Conservation (phyloP, 2,113 vertebrate species). For the Sylvilagus bachmani region DNA sequence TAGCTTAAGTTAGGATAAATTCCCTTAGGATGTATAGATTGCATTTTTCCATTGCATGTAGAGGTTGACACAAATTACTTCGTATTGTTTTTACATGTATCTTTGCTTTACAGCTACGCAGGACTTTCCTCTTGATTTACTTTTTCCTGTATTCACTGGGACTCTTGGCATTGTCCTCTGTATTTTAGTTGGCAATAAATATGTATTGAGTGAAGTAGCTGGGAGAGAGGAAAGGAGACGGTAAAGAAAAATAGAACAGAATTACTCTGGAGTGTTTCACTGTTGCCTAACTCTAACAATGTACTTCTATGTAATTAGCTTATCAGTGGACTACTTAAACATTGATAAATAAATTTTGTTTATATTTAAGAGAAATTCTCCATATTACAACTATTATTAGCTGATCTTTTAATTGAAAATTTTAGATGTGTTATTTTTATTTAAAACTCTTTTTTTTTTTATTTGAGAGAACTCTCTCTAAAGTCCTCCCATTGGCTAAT, state of each 20-base stretch:
- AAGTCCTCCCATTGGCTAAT: too few species aligned
- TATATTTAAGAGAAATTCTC: constrained; percentile 43
- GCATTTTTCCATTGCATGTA: background rate
- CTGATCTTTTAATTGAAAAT: constrained; percentile 23
- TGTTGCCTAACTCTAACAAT: constrained; percentile 8
- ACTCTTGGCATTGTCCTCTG: background rate
- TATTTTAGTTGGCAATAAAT: constrained; percentile 12
- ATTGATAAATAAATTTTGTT: constrained; percentile 11
- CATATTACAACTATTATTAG: background rate
- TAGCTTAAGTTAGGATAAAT: background rate
- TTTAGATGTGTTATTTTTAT: constrained; percentile 35
- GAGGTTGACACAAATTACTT: background rate
- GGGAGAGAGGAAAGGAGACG: background rate
- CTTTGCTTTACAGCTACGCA: background rate
- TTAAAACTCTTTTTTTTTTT: background rate
- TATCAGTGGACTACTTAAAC: constrained; percentile 41
- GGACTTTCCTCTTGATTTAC: constrained; percentile 20
- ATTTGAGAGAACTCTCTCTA: too few species aligned
- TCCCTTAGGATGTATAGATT: background rate
- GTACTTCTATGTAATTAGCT: constrained; percentile 26
- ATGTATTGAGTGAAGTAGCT: constrained; percentile 32
- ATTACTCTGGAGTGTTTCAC: constrained; percentile 36
- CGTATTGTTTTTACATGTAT: background rate
- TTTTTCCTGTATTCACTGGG: background rate
- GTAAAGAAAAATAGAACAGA: constrained; percentile 39